Conservation (phyloP, 2,888 invertebrate species). For the Parnassius apollo region DNA sequence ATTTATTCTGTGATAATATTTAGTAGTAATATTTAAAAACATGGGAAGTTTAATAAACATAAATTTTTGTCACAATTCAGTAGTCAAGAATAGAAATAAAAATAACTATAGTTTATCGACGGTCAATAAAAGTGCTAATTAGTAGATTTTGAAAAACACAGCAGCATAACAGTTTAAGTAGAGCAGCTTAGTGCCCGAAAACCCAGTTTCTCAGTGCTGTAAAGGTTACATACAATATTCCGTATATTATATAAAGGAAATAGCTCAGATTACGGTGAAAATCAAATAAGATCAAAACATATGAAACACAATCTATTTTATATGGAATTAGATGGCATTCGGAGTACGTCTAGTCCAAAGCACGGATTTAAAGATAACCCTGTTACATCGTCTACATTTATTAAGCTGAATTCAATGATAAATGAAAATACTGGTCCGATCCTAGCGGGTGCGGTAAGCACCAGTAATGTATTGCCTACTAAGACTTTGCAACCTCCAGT, state of each 20-base stretch:
- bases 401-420: constrained; percentile 77
- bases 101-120: too few relatives aligned
- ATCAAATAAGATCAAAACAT: constrained; percentile 61
- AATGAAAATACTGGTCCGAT: constrained; percentile 87
- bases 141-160: too few relatives aligned
- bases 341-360: constrained; percentile 78
- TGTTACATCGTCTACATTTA: constrained; percentile 85
- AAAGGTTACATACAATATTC: constrained; percentile 70
- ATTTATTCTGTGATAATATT: too few relatives aligned
- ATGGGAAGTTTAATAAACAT: too few relatives aligned
- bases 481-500: constrained; percentile 78
- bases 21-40: too few relatives aligned
- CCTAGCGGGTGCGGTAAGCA: constrained; percentile 92
- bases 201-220: constrained; percentile 65
- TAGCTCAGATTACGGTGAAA: constrained; percentile 62
- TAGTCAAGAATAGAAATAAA: too few relatives aligned
- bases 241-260: constrained; percentile 55
- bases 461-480: constrained; percentile 88
- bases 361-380: constrained; percentile 81
- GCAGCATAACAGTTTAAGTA: too few relatives aligned
- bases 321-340: constrained; percentile 73
- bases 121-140: too few relatives aligned
- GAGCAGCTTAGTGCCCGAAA: constrained; percentile 39
- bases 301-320: constrained; percentile 67
- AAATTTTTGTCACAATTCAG: too few relatives aligned